Evolutionary conservation across 2,113 vertebrate genomes (phyloP), one percentile per base, ranked within the genome.

Genomic region (Vulpes vulpes): DNA sequence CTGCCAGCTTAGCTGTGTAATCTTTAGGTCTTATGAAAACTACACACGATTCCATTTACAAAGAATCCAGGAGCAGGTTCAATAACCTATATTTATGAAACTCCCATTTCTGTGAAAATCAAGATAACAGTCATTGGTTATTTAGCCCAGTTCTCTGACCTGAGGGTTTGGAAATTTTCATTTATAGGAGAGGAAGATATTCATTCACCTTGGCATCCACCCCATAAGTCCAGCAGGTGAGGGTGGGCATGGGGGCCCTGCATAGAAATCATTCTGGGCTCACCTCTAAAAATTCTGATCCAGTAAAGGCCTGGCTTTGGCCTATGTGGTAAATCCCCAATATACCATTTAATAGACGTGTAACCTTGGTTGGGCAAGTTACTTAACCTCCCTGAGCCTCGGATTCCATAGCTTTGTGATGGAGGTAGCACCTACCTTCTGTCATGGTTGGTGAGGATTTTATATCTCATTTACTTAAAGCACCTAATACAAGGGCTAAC

Each of bases 341-440:
- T 38, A n/a, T 14, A 27, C 53, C 17, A 12, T 23, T 82, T 71
- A 49, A 11, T 55, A 90, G 69, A 89, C 22, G 15, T 65, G 1
- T 27, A 43, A 79, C 53, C 60, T 91, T 80, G 79, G 32, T 32
- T 92, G 78, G 82, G n/a, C 62, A 92, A 89, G 83, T 96, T 90
- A 87, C 71, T 62, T 90, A 91, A 95, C 94, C 43, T 92, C 69
- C 49, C 30, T 25, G 60, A 94, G 53, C 79, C 78, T 86, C 95
- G 15, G 57, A 38, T 86, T 89, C 83, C 35, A 55, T 23, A 71
- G 8, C 30, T 25, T 19, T 17, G n/a, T 51, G 11, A n/a, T 16
- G 14, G 43, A 53, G 25, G 10, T 43, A 22, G 27, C 32, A 62
- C 59, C n/a, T n/a, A 9, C 55, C 55, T 79, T 62, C 69, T 65